These are phyloP conservation scores for Tachystola acroxantha DNA, from an alignment of 2,888 invertebrate genomes.

Conservation along the genomic window DNA sequence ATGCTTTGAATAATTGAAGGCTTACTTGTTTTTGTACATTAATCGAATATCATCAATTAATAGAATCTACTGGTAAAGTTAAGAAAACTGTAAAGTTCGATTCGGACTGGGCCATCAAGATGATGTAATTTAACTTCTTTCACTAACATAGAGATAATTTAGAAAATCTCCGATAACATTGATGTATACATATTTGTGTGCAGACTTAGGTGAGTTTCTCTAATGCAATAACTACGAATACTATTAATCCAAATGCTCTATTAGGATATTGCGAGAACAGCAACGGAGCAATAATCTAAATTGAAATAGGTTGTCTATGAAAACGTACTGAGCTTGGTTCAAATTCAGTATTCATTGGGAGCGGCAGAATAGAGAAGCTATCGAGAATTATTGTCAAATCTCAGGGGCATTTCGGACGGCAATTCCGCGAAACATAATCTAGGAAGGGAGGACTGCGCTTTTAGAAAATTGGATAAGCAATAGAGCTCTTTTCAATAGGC, in stretches of 20 bases:
- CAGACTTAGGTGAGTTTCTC: no score
- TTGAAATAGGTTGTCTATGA: conserved; percentile 64
- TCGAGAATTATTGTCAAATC: conserved; percentile 71
- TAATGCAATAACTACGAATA: no score
- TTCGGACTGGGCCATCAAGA: no score
- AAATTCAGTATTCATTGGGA: conserved; percentile 68
- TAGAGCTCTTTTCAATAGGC: no score
- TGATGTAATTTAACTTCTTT: no score
- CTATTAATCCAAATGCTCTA: conserved; percentile 26
- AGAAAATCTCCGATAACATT: no score
- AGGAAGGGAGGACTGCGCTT: conserved; percentile 20
- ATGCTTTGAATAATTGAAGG: conserved; percentile 19
- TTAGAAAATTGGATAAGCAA: no score
- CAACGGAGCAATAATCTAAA: conserved; percentile 62
- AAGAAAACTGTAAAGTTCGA: no score
- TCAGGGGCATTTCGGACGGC: conserved; percentile 54
- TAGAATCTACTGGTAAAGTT: no score
- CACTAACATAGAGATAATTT: no score
- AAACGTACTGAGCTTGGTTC: conserved; percentile 40
- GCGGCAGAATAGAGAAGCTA: conserved; percentile 58
- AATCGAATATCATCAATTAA: no score
- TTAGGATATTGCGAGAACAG: conserved; percentile 42
- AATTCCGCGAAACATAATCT: conserved; percentile 23
- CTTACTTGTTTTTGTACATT: conserved; percentile 17
- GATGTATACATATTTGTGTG: no score